Evolutionary conservation across 1,140 invertebrate genomes (phyloP), one percentile per base, ranked within the genome.

Genomic region (Periplaneta americana): DNA sequence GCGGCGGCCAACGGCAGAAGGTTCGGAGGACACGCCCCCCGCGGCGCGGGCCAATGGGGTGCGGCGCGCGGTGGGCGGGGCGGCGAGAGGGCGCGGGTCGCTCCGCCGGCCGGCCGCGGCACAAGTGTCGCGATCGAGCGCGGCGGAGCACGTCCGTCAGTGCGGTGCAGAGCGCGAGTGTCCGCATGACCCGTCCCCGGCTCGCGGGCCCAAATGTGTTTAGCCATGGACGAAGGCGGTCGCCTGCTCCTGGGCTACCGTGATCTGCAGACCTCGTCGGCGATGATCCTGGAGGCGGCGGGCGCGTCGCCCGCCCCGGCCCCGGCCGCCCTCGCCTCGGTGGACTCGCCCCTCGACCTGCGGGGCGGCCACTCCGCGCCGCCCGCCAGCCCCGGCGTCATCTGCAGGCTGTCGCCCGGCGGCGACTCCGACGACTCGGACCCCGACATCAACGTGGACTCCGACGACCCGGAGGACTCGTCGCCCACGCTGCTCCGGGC

Each of bases 371-470:
- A 32, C 57, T 34, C 39, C 33, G 15, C 32, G 75, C 66, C 36
- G 34, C 81, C 39, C n/a, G 9, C 48, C n/a, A 31, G 34, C 34
- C 79, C 22, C 39, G 33, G 28, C 39, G 66, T 82, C 74, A 36
- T 76, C 81, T 48, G 28, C 78, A 37, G 57, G 78, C 80, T 36
- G 74, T 82, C 78, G 33, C 81, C 81, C 83, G 80, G 82, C 81
- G 66, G 79, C 37, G 81, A 82, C n/a, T 80, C 82, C 4, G 83
- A 83, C 75, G 84, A 84, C 28, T 83, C 83, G 22, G 84, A 85
- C 57, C 80, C 83, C 9, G 85, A 86, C 79, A 84, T 86, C 39
- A 86, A 86, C 83, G 85, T 86, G 34, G 85, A 86, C 35, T 86
- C 85, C 33, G 85, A 84, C 80, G 85, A 86, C 74, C 83, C 80